Evolutionary conservation across 1,140 invertebrate species (phyloP), one percentile per base, ranked within the genome.

Genomic region (Cyphomyrmex costatus): DNA sequence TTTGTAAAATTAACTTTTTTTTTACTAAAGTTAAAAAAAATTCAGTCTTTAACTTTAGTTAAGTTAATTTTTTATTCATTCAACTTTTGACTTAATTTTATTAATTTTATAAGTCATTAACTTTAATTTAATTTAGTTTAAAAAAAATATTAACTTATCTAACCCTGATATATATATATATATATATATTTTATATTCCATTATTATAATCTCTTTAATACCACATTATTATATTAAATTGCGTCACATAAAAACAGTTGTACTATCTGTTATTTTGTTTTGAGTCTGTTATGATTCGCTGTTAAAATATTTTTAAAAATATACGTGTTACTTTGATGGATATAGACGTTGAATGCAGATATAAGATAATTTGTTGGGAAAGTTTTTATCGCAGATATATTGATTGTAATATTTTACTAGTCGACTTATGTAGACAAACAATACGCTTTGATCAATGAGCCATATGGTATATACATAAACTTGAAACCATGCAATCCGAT

Each of bases 141-240:
- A n/a, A n/a, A n/a, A n/a, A n/a, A n/a, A n/a, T n/a, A n/a, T n/a
- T n/a, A n/a, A n/a, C n/a, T n/a, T n/a, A n/a, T n/a, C n/a, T n/a
- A n/a, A n/a, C n/a, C n/a, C n/a, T n/a, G n/a, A n/a, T n/a, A n/a
- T n/a, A n/a, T n/a, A n/a, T n/a, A n/a, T n/a, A n/a, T n/a, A 36
- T 36, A 36, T 74, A 60, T 76, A 60, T 46, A n/a, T 60, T 76
- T 27, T 76, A 60, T 46, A 36, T 73, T 73, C 7, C 10, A 56
- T 30, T 53, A 19, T 78, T 66, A 66, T 66, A 68, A 27, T 66
- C 12, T 46, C 8, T 66, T 49, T 51, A 65, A 27, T 30, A 51
- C 33, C 6, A 49, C 27, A 19, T 76, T 76, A 58, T 36, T 76
- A 58, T 36, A 33, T 19, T n/a, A 46, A 68, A 49, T 68, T 68